These are phyloP conservation scores for Strix aluco DNA, from an alignment of 2,113 vertebrate species.

Conservation along the genomic window DNA sequence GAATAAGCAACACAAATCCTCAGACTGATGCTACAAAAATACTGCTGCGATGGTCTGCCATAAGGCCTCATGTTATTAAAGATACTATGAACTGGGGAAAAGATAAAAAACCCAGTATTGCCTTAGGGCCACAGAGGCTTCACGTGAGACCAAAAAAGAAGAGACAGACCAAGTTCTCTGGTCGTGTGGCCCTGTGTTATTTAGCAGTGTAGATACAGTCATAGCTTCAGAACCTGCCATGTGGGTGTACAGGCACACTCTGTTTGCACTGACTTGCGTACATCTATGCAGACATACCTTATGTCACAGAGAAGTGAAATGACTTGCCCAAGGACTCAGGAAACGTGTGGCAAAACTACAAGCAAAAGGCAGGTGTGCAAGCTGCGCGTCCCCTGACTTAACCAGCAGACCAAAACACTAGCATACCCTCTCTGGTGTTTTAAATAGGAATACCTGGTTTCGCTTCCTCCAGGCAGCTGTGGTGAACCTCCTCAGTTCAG, in stretches of 20 bases:
- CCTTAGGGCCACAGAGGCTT: background rate
- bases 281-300: background rate
- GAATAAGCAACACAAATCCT: background rate
- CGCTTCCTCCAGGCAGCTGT: background rate
- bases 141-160: background rate
- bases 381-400: background rate
- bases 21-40: background rate
- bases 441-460: background rate
- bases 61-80: background rate
- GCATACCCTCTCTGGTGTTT: background rate
- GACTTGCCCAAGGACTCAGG: background rate
- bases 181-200: background rate
- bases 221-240: background rate
- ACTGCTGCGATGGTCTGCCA: background rate
- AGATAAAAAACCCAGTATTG: background rate
- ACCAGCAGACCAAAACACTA: conserved; percentile 3
- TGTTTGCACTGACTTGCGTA: background rate
- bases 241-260: background rate
- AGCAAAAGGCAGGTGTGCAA: background rate
- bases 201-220: background rate
- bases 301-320: background rate
- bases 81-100: background rate
- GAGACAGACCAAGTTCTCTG: background rate
- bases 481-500: background rate
- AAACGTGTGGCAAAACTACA: background rate